Evolutionary conservation across 2,797 vertebrate genomes (phyloP), one percentile per base, ranked within the genome.

Genomic region (Mastacembelus armatus): DNA sequence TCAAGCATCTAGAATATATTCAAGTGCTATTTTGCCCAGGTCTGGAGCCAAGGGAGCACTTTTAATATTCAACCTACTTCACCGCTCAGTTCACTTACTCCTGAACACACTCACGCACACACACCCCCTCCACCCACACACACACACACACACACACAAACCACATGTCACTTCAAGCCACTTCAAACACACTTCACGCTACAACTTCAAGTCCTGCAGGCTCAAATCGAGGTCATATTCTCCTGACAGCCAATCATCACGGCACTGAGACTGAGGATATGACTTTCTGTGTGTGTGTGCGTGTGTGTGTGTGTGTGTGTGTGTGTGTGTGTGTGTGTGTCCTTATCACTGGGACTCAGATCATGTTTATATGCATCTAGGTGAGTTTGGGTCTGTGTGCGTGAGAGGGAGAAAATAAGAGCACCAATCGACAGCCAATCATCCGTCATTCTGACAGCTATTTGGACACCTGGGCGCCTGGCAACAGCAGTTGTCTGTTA

Each of bases 1-100:
- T 78, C 67, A 76, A 80, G 78, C 71, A 7, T 76, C 79, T 79
- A 74, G 80, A 88, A 85, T 80, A 76, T 71, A 87, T 80, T 86
- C 77, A 78, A 86, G 80, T 52, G 74, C 77, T 73, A 75, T 83
- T 87, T 78, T 59, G 62, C 83, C 72, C 68, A 56, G 69, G 83
- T 85, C 85, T 70, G 77, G 58, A 82, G 82, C 70, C 74, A 29
- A 49, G 83, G 80, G 88, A 85, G 40, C 58, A 60, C 78, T 83
- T 87, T 87, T 77, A 86, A 86, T 84, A 85, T 85, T 87, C 88
- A 87, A 63, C 86, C 80, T 84, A 85, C 82, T 88, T 89, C 83
- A 84, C 56, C 0, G 40, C 67, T 69, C 60, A 64, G 50, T 74
- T 77, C 72, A 61, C 71, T 48, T 64, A 59, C 69, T 45, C 55